A percentile compares a stretch with the other conserved stretches of the same genome.
These are phyloP conservation scores for Acleris sparsana DNA, from an alignment of 2,888 invertebrate species.

Conservation along the genomic window DNA sequence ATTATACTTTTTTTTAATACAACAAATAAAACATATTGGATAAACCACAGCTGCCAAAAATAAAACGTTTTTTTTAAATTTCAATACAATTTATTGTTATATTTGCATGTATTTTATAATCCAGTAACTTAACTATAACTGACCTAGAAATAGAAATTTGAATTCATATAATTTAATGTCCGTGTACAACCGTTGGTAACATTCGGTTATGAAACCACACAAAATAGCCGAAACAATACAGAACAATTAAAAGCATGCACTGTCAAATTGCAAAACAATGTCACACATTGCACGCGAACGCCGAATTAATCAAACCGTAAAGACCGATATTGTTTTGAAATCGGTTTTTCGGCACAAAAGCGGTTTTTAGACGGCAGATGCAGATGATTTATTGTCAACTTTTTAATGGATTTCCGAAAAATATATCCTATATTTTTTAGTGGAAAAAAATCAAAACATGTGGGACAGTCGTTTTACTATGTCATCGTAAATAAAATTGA, in stretches of 20 bases:
- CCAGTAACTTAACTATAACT: too few relatives aligned
- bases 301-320: conserved; percentile 51
- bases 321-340: conserved; percentile 51
- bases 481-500: conserved; percentile 46
- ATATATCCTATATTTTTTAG: conserved; percentile 61
- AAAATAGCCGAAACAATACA: conserved; percentile 1
- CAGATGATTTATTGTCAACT: conserved; percentile 73
- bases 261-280: conserved; percentile 29
- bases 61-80: too few relatives aligned
- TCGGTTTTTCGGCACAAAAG: conserved; percentile 51
- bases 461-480: conserved; percentile 66
- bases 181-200: too few relatives aligned
- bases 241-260: conserved; percentile 20
- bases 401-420: conserved; percentile 80
- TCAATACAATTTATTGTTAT: too few relatives aligned
- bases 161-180: too few relatives aligned
- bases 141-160: too few relatives aligned
- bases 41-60: too few relatives aligned
- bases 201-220: neutral
- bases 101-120: too few relatives aligned
- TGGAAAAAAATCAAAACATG: conserved; percentile 69
- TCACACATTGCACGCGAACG: conserved; percentile 42
- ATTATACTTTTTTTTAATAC: too few relatives aligned
- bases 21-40: too few relatives aligned
- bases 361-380: conserved; percentile 66